Evolutionary conservation across 2,797 vertebrate species (phyloP).

Genomic region (Sebastes diploproa): DNA sequence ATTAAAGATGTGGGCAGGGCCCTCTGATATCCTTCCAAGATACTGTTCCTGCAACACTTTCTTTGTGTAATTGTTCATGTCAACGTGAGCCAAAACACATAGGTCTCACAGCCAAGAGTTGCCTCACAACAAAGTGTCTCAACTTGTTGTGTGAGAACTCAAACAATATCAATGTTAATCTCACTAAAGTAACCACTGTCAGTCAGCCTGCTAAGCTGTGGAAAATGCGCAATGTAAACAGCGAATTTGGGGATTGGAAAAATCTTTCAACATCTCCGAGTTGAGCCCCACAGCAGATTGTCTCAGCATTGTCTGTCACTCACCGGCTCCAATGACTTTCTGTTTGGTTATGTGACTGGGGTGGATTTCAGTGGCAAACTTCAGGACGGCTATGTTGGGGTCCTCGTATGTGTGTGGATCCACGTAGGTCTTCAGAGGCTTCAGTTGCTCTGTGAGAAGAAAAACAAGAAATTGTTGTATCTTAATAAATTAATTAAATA

Average conservation of each 20-base stretch:
- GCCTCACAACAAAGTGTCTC: slow-evolving; percentile 64
- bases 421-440: slow-evolving; percentile 96
- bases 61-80: slow-evolving; percentile 35
- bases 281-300: slow-evolving; percentile 54
- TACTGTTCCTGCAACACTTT: slow-evolving; percentile 44
- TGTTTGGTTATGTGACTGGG: slow-evolving; percentile 91
- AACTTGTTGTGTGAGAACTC: slow-evolving; percentile 68
- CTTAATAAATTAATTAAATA: background rate
- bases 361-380: slow-evolving; percentile 96
- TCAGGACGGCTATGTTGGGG: slow-evolving; percentile 94
- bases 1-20: slow-evolving; percentile 15
- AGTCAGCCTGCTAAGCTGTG: slow-evolving; percentile 58
- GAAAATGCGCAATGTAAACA: slow-evolving; percentile 69
- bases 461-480: background rate
- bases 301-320: slow-evolving; percentile 61
- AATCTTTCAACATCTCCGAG: slow-evolving; percentile 62
- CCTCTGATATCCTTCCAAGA: slow-evolving; percentile 55
- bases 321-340: slow-evolving; percentile 97
- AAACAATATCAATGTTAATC: slow-evolving; percentile 66
- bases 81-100: slow-evolving; percentile 48
- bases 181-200: slow-evolving; percentile 65
- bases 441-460: slow-evolving; percentile 88
- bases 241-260: slow-evolving; percentile 49
- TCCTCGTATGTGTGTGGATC: slow-evolving; percentile 98
- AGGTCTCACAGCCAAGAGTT: slow-evolving; percentile 44